Evolutionary conservation across 2,797 vertebrate genomes (phyloP), one percentile per base, ranked within the genome.

Genomic region (Chaetodon trifasciatus): DNA sequence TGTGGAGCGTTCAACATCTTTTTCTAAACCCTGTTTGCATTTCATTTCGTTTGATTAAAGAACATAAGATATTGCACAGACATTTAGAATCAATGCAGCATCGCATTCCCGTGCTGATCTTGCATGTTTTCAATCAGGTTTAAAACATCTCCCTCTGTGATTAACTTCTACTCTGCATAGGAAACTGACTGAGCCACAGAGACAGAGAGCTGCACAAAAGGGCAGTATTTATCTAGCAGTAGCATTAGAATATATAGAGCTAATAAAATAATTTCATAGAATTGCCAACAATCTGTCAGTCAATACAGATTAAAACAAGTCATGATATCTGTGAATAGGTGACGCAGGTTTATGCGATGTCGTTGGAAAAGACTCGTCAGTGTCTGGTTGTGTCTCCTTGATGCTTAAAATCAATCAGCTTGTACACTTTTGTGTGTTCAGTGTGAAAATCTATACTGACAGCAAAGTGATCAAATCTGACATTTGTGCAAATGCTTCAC

Each of bases 61-160:
- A 76, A 87, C 23, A 64, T 28, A 44, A 78, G 64, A 74, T 76
- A 84, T 81, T 89, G 81, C 82, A 88, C 82, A 83, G 62, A 87
- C 74, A 23, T 78, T 57, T 44, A 57, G 40, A 70, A 74, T 60
- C 1, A 66, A 83, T 81, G 82, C 78, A 84, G 76, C 1, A 12
- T 84, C 76, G 82, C 79, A 86, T 76, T 77, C 52, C 79, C 86
- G 85, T 91, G 88, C 86, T 82, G 55, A 76, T 66, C 75, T 79
- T 82, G 83, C 60, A 84, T 86, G 78, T 86, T 86, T 82, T 79
- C 15, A 71, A 78, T 84, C 58, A 50, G 39, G 40, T 61, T 86
- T 67, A 49, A 70, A 81, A 73, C 28, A 24, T 46, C 17, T 79
- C 10, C 21, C 12, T 13, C 37, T 63, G 57, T 61, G 40, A 76